Evolutionary conservation across 2,888 invertebrate genomes (phyloP), one percentile per base, ranked within the genome.

Genomic region (Fabriciana adippe): DNA sequence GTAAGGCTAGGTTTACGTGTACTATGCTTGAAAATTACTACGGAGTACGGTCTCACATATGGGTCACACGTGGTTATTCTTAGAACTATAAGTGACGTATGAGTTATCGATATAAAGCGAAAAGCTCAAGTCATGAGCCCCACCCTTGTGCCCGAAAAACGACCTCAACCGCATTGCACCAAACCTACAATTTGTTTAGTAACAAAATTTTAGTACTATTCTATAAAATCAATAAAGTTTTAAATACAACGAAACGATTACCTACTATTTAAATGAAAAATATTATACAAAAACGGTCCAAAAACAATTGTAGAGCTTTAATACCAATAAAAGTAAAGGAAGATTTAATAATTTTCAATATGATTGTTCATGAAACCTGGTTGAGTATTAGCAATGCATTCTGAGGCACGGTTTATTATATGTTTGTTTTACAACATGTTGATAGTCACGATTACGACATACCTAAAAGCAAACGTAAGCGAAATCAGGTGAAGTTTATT

Each of bases 1-100:
- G 26, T 21, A 18, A 41, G n/a, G 11, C 26, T 48, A 61, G 35
- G 16, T 51, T 16, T 18, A 61, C 51, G 31, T 51, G 18, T n/a
- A 51, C 3, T n/a, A 31, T 51, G 31, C 35, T 61, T 41, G 6
- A 35, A 35, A 26, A 48, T 16, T 31, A 14, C 50, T 61, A 6
- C n/a, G 4, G 18, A 14, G 35, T 61, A 6, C n/a, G 4, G 18
- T 41, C 16, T 51, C 35, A 18, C 15, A 68, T 63, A 60, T 68
- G 59, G 63, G 65, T 55, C 69, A 67, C 61, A 50, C 65, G 69
- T 66, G 59, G 54, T 67, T 68, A 63, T 60, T 53, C 66, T 70
- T 72, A 61, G 35, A 48, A 55, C 21, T 54, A 63, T 55, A 64
- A 67, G 55, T 47, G 64, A 51, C 55, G 62, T 67, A 51, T n/a